Base-by-base conservation (phyloP, 2,113 vertebrate genomes). In the Cyphomyrus discorhynchus region DNA sequence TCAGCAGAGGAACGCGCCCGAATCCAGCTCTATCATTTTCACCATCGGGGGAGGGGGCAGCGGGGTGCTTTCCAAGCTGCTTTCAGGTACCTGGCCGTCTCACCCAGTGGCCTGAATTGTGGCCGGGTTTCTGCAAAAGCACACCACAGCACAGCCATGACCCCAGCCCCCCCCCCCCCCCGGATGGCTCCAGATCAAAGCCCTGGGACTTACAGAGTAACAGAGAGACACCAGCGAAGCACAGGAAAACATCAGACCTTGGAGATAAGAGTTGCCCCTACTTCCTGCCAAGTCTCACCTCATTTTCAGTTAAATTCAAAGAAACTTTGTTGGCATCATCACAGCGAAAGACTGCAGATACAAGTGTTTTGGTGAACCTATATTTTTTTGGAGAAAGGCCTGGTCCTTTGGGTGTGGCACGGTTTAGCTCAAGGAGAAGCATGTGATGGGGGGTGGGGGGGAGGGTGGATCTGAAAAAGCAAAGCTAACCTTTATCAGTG, bases 21-120 rank as follows among this genome's bases (percentile, higher is more conserved):
- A 50, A 35, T 52, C 24, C 5, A 6, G 50, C 2, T 87, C 6
- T 52, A 17, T 86, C 13, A 9, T 47, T n/a, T 13, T 11, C 39
- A 15, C 3, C 62, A 31, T 70, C 1, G 10, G 10, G 58, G n/a
- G 56, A 8, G 7, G 62, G 27, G 62, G 27, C 9, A 21, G 45
- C 5, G 50, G 50, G 85, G 85, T 87, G 47, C 85, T 87, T 87
- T 87, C 85, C 85, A 15, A 27, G 24, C 83, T 27, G n/a, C 83
- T 50, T 31, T 50, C 45, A 5, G 83, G 24, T 15, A 27, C 24
- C 82, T n/a, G 45, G 47, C 46, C n/a, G 21, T 86, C 82, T 45
- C 46, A 17, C 62, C 62, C n/a, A 31, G 10, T 31, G 62, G 74
- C 74, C 31, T 42, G 17, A 42, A 15, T 50, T 31, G 49, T 39